These are phyloP conservation scores for Heliconius ismenius DNA, from an alignment of 2,888 invertebrate species.

Conservation along the genomic window DNA sequence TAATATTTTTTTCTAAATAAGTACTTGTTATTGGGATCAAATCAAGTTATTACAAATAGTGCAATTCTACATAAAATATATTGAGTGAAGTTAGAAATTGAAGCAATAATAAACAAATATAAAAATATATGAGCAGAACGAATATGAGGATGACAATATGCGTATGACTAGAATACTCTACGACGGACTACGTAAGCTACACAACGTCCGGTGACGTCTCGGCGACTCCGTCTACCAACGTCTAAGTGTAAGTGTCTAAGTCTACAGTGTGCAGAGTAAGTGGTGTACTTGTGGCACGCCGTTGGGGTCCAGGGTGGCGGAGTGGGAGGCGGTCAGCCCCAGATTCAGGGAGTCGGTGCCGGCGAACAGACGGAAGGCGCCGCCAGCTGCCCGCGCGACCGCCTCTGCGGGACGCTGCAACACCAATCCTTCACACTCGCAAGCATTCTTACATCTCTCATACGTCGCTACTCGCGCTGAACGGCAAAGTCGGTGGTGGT, in stretches of 20 bases:
- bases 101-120: slow-evolving; percentile 24
- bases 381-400: slow-evolving; percentile 89
- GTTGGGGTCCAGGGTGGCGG: slow-evolving; percentile 76
- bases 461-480: neutral
- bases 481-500: neutral
- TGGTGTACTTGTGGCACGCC: slow-evolving; percentile 77
- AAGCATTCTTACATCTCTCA: slow-evolving; percentile 23
- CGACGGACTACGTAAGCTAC: slow-evolving; percentile 39
- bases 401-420: slow-evolving; percentile 89
- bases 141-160: slow-evolving; percentile 2
- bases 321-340: slow-evolving; percentile 84
- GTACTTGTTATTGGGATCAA: neutral
- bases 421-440: slow-evolving; percentile 56
- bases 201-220: slow-evolving; percentile 32
- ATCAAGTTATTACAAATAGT: slow-evolving; percentile 1
- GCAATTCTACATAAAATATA: neutral
- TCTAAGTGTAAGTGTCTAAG: slow-evolving; percentile 38
- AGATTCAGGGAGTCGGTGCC: slow-evolving; percentile 88
- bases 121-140: neutral
- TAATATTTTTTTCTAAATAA: neutral
- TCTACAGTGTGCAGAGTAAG: slow-evolving; percentile 52
- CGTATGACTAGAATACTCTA: neutral
- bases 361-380: slow-evolving; percentile 89
- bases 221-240: slow-evolving; percentile 39
- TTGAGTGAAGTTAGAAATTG: slow-evolving; percentile 19